A percentile compares a stretch with the other conserved stretches of the same genome.
phyloP scores from a whole-genome alignment of 2,113 vertebrate species.

The Lathamus discolor region DNA sequence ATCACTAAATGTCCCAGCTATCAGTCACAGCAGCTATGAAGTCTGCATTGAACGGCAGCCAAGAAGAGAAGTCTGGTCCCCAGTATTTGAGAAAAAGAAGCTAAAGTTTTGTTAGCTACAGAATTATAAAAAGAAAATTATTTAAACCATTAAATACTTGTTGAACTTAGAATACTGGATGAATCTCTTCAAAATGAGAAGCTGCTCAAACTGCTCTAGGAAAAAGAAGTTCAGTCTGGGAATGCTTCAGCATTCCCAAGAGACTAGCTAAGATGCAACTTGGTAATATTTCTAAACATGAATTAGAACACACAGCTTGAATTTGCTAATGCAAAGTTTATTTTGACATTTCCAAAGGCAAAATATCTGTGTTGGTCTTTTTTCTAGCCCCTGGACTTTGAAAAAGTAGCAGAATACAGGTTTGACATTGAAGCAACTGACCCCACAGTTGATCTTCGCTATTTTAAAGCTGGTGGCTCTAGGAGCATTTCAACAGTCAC shows the following conservation, averaged over 20 bases:
- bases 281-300: background rate
- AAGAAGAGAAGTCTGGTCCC: background rate
- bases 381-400: slow-evolving; percentile 86
- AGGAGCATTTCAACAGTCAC: slow-evolving; percentile 69
- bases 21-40: background rate
- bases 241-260: background rate
- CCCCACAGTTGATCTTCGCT: slow-evolving; percentile 64
- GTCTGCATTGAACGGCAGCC: background rate
- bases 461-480: slow-evolving; percentile 3
- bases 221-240: background rate
- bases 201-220: accelerated
- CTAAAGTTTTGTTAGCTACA: background rate
- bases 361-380: background rate
- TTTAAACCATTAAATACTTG: background rate
- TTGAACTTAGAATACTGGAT: background rate
- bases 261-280: background rate
- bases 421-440: slow-evolving; percentile 78
- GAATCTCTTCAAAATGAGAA: background rate
- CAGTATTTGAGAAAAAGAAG: background rate
- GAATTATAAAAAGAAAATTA: background rate
- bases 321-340: background rate
- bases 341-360: background rate
- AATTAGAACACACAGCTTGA: background rate
- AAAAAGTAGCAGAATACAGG: slow-evolving; percentile 70
- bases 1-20: background rate